phyloP scores from a whole-genome alignment of 2,113 vertebrate species.

The Onychorhynchus coronatus region DNA sequence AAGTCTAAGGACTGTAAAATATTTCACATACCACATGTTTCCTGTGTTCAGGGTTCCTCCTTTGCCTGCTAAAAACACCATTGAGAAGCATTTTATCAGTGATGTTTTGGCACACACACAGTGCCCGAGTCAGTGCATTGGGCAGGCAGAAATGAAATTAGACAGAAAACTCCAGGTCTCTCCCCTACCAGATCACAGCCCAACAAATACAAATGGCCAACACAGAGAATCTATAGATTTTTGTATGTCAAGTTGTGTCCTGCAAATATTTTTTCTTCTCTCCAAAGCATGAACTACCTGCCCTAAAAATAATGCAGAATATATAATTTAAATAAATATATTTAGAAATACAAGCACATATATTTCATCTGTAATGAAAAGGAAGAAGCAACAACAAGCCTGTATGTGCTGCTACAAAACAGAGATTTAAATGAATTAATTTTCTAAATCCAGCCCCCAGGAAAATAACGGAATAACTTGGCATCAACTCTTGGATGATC shows the following conservation, averaged over 20 bases:
- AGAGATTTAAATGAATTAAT: not conserved
- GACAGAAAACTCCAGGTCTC: not conserved
- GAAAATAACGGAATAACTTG: not conserved
- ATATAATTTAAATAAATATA: not conserved
- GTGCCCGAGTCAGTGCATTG: fast-evolving
- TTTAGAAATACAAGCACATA: not conserved
- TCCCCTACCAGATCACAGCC: not conserved
- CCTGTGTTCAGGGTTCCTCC: not conserved
- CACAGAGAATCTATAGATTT: fast-evolving
- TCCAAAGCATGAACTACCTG: not conserved
- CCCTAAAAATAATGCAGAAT: not conserved
- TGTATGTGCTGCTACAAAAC: not conserved
- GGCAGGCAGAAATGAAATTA: not conserved
- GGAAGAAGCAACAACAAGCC: not conserved
- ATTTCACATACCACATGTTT: not conserved
- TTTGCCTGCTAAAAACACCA: not conserved
- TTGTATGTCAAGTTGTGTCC: not conserved
- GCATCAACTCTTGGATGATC: not conserved
- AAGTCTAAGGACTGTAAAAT: not conserved
- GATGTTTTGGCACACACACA: not conserved
- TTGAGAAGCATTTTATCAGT: not conserved
- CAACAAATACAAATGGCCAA: not conserved
- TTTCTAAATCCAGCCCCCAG: not conserved
- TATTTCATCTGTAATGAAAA: not conserved
- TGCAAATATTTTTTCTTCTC: not conserved